phyloP scores from a whole-genome alignment of 2,797 vertebrate species.

The Intellagama lesueurii region DNA sequence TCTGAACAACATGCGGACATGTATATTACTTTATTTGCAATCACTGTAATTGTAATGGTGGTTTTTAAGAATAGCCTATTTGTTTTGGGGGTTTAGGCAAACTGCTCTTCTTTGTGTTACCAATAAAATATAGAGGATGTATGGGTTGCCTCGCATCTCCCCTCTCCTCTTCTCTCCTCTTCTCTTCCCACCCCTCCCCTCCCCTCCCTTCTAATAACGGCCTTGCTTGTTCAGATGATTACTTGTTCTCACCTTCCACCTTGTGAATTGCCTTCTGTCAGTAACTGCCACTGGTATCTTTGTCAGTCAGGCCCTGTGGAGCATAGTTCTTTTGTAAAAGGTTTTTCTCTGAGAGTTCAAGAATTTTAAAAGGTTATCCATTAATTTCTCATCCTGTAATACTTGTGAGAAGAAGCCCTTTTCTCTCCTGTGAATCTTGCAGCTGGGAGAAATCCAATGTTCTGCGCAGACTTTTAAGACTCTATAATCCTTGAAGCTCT shows the following conservation, averaged over 20 bases:
- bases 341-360: slow-evolving; percentile 49
- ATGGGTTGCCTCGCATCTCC: background rate
- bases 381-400: background rate
- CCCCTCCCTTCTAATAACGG: background rate
- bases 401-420: background rate
- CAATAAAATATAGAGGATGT: background rate
- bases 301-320: background rate
- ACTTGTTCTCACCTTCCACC: background rate
- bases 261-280: background rate
- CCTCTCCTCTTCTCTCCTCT: background rate
- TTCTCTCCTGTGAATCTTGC: background rate
- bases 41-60: background rate
- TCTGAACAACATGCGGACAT: background rate
- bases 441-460: background rate
- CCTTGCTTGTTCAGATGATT: background rate
- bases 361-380: slow-evolving; percentile 37
- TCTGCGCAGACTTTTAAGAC: background rate
- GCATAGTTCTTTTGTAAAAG: background rate
- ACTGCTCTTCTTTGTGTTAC: background rate
- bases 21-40: background rate
- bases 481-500: no score
- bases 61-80: background rate
- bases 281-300: background rate
- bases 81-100: background rate
- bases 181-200: no score